A percentile compares a stretch with the other conserved stretches of the same genome.
Evolutionary conservation across 2,113 vertebrate genomes (phyloP).

Genomic region (Macquaria australasica): DNA sequence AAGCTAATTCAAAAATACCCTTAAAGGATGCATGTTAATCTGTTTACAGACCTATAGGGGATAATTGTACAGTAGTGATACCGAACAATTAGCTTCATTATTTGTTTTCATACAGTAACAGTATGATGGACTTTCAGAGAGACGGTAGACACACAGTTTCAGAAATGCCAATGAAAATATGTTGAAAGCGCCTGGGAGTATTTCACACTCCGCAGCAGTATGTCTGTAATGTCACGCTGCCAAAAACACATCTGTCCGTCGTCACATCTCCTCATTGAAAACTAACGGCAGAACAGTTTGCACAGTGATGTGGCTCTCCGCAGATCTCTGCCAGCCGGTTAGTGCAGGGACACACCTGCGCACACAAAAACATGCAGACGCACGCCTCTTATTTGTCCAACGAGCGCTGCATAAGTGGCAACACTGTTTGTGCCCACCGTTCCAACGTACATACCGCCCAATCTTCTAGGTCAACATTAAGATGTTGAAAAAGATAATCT

Average conservation of each 20-base stretch:
- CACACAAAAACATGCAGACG: slow-evolving; percentile 14
- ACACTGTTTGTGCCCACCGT: not conserved
- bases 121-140: not conserved
- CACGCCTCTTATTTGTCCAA: slow-evolving; percentile 43
- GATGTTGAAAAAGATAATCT: not conserved
- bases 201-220: slow-evolving; percentile 32
- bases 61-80: too few relatives aligned
- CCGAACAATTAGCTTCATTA: not conserved
- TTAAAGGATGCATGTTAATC: too few relatives aligned
- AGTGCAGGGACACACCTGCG: slow-evolving; percentile 26
- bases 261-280: slow-evolving; percentile 23
- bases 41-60: too few relatives aligned
- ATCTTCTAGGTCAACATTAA: not conserved
- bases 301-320: slow-evolving; percentile 46
- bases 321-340: slow-evolving; percentile 49
- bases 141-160: not conserved
- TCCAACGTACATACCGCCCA: not conserved
- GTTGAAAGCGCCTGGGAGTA: not conserved
- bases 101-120: not conserved
- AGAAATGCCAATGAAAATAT: slow-evolving; percentile 14
- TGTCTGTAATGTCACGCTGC: slow-evolving; percentile 23
- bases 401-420: slow-evolving; percentile 16
- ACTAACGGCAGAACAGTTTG: slow-evolving; percentile 18
- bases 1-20: not conserved
- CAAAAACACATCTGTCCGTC: slow-evolving; percentile 1